phyloP scores from a whole-genome alignment of 1,140 invertebrate species.

The Plodia interpunctella region DNA sequence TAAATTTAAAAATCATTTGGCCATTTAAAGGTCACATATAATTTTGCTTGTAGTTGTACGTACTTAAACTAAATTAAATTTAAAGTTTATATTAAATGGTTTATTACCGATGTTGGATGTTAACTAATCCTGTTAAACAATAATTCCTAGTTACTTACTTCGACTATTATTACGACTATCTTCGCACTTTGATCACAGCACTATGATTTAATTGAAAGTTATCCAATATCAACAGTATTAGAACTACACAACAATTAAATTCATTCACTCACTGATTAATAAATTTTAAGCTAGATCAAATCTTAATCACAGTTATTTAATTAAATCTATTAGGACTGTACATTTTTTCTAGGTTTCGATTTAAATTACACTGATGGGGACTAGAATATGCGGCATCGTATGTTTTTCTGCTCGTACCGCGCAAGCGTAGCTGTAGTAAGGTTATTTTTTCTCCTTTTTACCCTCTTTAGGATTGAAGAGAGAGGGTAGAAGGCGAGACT shows the following conservation, averaged over 20 bases:
- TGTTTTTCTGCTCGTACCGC: constrained; percentile 17
- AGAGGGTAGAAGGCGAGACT: constrained; percentile 27
- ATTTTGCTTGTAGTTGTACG: no score
- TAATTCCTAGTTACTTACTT: no score
- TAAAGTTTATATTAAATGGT: no score
- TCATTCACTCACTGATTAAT: background rate
- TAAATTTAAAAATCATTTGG: no score
- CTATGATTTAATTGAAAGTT: background rate
- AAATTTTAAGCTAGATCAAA: background rate
- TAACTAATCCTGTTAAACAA: no score
- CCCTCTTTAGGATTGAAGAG: constrained; percentile 25
- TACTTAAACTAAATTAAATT: no score
- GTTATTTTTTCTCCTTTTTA: constrained; percentile 52
- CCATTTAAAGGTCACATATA: no score
- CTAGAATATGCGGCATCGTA: constrained; percentile 17
- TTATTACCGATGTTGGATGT: no score
- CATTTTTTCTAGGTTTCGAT: background rate
- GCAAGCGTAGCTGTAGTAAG: constrained; percentile 52
- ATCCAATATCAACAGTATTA: constrained; percentile 2
- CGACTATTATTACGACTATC: background rate
- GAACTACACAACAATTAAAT: constrained; percentile 3
- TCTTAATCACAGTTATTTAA: constrained; percentile 2
- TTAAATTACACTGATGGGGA: constrained; percentile 1
- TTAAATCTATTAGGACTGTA: constrained; percentile 1
- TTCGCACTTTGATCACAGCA: background rate